Evolutionary conservation across 2,888 invertebrate genomes (phyloP), one percentile per base, ranked within the genome.

Genomic region (Lochmaea crataegi): DNA sequence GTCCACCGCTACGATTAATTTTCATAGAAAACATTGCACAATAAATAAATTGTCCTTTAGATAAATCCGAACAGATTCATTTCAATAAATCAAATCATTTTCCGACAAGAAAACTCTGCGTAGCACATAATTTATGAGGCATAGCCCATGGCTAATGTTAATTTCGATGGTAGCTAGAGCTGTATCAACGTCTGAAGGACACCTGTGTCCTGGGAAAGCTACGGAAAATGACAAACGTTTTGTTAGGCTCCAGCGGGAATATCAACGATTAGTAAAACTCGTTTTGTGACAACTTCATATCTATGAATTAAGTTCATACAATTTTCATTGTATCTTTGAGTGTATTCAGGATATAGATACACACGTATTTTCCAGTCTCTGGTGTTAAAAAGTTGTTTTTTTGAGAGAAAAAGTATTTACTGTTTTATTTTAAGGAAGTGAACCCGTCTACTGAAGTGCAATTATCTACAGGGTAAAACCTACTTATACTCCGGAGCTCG

Each of bases 61-160:
- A 69, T 69, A 63, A 63, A 69, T 69, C 61, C 63, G 22, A 69
- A 69, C 53, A 56, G 63, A 69, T 69, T 53, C 68, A 42, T 69
- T 69, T 63, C 63, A 69, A 69, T 69, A 69, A 69, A 69, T 69
- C 69, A 69, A 63, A 53, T 63, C 26, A 64, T 69, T 51, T 56
- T 16, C 42, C 26, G 69, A 69, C 69, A 69, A 69, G 69, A 69
- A 69, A 69, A 63, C 69, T 69, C 32, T 48, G 16, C 56, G 53
- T 65, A 16, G 42, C 14, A 18, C 42, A 60, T 72, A 72, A 72
- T 72, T 72, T 68, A 72, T 72, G 26, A 65, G 58, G 56, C 53
- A 66, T 58, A 64, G 60, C 48, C 65, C 32, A 41, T 63, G 60
- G 70, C 38, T 73, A 74, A 74, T 74, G 71, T 57, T 70, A 64